Base-by-base conservation (phyloP, 2,888 invertebrate genomes). In the Cecidostiba fungosa region DNA sequence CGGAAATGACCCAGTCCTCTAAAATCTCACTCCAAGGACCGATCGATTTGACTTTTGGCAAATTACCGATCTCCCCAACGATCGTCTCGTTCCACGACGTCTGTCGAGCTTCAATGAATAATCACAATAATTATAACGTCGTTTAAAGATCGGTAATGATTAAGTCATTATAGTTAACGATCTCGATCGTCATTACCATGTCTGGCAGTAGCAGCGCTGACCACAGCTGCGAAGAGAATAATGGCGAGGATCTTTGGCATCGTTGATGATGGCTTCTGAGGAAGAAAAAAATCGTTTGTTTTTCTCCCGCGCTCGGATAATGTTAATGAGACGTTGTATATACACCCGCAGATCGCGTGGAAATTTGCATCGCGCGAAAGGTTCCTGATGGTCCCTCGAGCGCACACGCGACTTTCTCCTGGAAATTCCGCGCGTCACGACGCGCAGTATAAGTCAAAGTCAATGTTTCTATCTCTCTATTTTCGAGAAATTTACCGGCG, bases 1-100 rank as follows among this genome's bases (percentile, higher is more conserved):
- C 88, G 47, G 89, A 88, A 47, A 89, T 86, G 1, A 90, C 85
- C 91, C 92, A 93, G 54, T 92, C 90, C 84, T 93, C 93, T 10
- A 93, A 87, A 73, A 92, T 89, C 82, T 92, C 90, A 84, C 92
- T 91, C 92, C 93, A 93, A 3, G 90, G 91, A 78, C 92, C 93
- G 10, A 88, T 81, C 26, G 78, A 78, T 32, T 85, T 86, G 54
- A 80, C 23, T 76, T 81, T 88, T 62, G 87, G 82, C 50, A 72
- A 80, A 59, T 81, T 19, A 8, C 36, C 36, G 23, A 39, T 3
- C 2, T 32, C 54, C 16, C 77, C 70, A 10, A 62, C 83, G 3
- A 80, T 26, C n/a, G 87, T 87, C 16, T 86, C 39, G 47, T 84
- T 78, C 8, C 29, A 66, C 39, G 39, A 78, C 59, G n/a, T 23